These are phyloP conservation scores for Procavia capensis DNA, from an alignment of 2,113 vertebrate genomes.

Conservation along the genomic window DNA sequence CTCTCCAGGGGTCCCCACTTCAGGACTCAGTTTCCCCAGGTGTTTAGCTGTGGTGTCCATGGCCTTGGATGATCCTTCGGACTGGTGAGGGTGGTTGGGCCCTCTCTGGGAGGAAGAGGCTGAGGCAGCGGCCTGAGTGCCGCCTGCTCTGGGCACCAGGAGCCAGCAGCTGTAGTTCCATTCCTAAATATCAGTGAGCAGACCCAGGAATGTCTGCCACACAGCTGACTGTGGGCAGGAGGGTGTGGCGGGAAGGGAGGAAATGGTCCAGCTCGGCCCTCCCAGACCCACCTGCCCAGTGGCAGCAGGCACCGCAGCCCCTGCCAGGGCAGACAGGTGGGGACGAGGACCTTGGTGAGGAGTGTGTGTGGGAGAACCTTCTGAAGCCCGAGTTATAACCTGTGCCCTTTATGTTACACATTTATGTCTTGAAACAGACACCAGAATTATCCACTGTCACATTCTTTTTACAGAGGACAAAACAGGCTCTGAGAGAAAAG, in stretches of 20 bases:
- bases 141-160: constrained; percentile 27
- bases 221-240: constrained; percentile 68
- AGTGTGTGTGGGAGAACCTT: neutral
- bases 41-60: neutral
- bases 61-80: constrained; percentile 61
- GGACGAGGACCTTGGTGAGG: neutral
- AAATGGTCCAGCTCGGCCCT: neutral
- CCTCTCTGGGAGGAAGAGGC: neutral
- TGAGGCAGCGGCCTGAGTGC: constrained; percentile 60
- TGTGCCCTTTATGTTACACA: neutral
- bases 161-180: constrained; percentile 69
- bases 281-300: neutral
- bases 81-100: constrained; percentile 2
- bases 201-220: constrained; percentile 82
- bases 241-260: neutral
- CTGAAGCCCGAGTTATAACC: neutral
- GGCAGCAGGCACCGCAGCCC: neutral
- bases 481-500: neutral
- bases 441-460: neutral
- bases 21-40: constrained; percentile 44
- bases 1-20: rapidly evolving
- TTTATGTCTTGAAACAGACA: neutral
- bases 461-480: neutral
- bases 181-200: constrained; percentile 85
- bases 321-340: neutral